These are phyloP conservation scores for Acarapis woodi DNA, from an alignment of 1,140 invertebrate genomes.

Conservation along the genomic window DNA sequence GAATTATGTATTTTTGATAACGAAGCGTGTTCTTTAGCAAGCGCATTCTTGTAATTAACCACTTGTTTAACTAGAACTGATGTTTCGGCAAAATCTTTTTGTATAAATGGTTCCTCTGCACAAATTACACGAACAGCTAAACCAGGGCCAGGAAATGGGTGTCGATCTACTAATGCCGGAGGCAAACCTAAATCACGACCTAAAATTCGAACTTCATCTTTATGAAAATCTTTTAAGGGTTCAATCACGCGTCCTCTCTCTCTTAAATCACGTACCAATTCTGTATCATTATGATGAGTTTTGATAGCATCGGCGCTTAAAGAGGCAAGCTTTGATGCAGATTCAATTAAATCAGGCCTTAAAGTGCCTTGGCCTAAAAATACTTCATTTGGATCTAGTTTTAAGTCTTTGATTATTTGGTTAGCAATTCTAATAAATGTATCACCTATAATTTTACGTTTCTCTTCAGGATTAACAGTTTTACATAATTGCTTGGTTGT, in stretches of 20 bases:
- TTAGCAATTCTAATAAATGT: conserved; percentile 54
- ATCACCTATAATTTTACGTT: conserved; percentile 93
- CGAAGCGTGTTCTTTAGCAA: conserved; percentile 63
- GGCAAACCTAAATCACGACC: conserved; percentile 71
- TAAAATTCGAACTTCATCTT: conserved; percentile 61
- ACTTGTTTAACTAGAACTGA: conserved; percentile 66
- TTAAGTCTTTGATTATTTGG: conserved; percentile 45
- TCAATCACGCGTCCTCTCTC: conserved; percentile 66
- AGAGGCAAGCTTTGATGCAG: conserved; percentile 58
- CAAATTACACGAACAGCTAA: conserved; percentile 82
- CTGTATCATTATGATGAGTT: conserved; percentile 98
- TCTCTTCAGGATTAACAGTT: conserved; percentile 71
- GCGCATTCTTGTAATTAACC: conserved; percentile 64
- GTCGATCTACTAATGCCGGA: conserved; percentile 52
- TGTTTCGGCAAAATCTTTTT: conserved; percentile 79
- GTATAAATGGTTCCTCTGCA: conserved; percentile 79
- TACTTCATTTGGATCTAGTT: conserved; percentile 54
- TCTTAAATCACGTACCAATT: conserved; percentile 61
- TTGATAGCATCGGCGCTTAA: conserved; percentile 73
- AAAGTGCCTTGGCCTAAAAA: conserved; percentile 54
- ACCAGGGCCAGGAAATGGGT: conserved; percentile 80
- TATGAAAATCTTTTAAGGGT: conserved; percentile 95
- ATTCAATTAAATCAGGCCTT: conserved; percentile 90
- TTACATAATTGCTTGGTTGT: conserved; percentile 62
- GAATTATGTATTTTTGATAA: conserved; percentile 55